phyloP scores from a whole-genome alignment of 1,140 invertebrate species.

The Sminthurinus signatus region DNA sequence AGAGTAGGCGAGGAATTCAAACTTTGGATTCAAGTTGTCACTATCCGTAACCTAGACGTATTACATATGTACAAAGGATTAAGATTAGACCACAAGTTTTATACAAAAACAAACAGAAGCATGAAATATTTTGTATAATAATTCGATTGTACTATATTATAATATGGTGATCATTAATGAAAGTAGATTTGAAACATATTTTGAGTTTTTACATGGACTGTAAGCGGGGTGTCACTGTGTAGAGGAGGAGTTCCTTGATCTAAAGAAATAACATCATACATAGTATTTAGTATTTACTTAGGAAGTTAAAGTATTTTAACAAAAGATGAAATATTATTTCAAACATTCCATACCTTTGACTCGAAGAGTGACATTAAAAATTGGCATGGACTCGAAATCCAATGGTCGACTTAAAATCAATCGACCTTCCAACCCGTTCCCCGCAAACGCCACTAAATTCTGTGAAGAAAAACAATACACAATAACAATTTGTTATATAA shows the following conservation, averaged over 20 bases:
- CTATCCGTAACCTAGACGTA: conserved; percentile 63
- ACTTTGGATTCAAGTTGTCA: conserved; percentile 63
- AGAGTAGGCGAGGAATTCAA: conserved; percentile 38
- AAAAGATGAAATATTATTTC: conserved; percentile 71
- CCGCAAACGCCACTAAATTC: conserved; percentile 36
- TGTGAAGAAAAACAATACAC: conserved; percentile 22
- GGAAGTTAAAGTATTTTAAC: conserved; percentile 65
- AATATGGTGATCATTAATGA: too few species aligned
- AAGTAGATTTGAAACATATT: too few species aligned
- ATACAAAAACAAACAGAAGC: conserved; percentile 45
- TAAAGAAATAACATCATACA: too few species aligned
- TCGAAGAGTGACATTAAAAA: conserved; percentile 70
- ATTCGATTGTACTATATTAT: too few species aligned
- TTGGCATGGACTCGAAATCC: conserved; percentile 73
- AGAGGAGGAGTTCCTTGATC: conserved; percentile 41
- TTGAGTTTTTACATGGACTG: conserved; percentile 17
- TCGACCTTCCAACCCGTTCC: conserved; percentile 68
- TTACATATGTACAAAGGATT: too few species aligned
- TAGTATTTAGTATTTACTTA: too few species aligned
- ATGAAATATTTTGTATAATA: too few species aligned
- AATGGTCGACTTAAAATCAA: conserved; percentile 69
- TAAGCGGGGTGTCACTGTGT: conserved; percentile 34
- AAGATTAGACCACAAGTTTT: too few species aligned
- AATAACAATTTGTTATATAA: background rate
- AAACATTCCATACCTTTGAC: conserved; percentile 68